Percentiles rank a stretch among this genome's conserved stretches.
Evolutionary conservation across 92 coral and sea anemone species (phyloP).

Genomic region (Zoanthus solanderi): DNA sequence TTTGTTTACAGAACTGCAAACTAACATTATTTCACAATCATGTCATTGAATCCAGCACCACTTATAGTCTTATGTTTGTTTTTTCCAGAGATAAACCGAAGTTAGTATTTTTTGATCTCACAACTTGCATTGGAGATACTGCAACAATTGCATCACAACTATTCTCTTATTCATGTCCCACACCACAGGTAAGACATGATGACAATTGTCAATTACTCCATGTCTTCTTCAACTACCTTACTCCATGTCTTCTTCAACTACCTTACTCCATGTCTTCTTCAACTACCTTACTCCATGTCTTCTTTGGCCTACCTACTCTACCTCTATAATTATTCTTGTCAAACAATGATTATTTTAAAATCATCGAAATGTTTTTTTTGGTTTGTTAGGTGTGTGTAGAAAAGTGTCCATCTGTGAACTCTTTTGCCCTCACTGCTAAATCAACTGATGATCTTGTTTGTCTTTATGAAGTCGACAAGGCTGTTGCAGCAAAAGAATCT

Average conservation of each 20-base stretch:
- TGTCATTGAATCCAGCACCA: no score
- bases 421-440: conserved; percentile 62
- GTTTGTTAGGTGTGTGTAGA: conserved; percentile 82
- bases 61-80: background rate
- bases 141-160: conserved; percentile 60
- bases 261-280: no score
- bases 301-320: no score
- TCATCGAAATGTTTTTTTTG: background rate
- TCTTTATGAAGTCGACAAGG: conserved; percentile 67
- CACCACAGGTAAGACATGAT: conserved; percentile 82
- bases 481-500: conserved; percentile 10
- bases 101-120: conserved; percentile 94
- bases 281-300: no score
- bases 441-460: conserved; percentile 76
- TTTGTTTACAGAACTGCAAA: no score
- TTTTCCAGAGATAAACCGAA: conserved; percentile 82
- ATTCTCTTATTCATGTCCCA: conserved; percentile 90
- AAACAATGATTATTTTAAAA: no score
- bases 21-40: no score
- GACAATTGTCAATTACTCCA: background rate
- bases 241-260: no score
- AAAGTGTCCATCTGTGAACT: conserved; percentile 83
- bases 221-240: no score
- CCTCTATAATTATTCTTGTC: no score
- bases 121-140: conserved; percentile 72